These are phyloP conservation scores for Sitta europaea DNA, from an alignment of 2,113 vertebrate species.

Conservation along the genomic window DNA sequence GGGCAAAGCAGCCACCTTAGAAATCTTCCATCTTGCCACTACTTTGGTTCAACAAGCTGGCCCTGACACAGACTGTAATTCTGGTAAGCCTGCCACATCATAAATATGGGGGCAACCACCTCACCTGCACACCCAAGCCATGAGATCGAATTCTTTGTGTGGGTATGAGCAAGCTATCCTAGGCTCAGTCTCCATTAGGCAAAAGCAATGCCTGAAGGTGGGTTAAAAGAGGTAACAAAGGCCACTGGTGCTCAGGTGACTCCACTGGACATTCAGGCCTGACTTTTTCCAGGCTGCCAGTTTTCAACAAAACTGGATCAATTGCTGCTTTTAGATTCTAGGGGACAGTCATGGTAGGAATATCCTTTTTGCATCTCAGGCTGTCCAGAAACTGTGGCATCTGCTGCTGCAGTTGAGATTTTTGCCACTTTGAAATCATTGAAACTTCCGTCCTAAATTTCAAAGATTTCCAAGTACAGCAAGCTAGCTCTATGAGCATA, in stretches of 20 bases:
- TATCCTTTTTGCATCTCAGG: neutral
- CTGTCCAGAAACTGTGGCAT: neutral
- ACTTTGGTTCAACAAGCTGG: neutral
- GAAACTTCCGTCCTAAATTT: neutral
- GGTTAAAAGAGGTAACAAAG: neutral
- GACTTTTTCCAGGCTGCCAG: neutral
- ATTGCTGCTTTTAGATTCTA: neutral
- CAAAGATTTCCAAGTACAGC: neutral
- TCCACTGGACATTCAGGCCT: neutral
- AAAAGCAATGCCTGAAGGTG: neutral
- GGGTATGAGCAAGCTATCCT: neutral
- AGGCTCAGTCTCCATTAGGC: neutral
- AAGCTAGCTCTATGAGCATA: neutral
- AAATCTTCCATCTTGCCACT: neutral
- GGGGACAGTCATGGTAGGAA: neutral
- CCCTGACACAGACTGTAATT: neutral
- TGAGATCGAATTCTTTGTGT: rapidly evolving
- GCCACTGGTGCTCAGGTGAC: neutral
- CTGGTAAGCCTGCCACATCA: neutral
- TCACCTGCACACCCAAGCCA: neutral
- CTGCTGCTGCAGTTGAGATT: neutral
- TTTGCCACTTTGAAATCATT: neutral
- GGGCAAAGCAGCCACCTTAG: neutral
- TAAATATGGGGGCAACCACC: rapidly evolving
- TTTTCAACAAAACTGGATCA: neutral